These are phyloP conservation scores for Uloborus diversus DNA, from an alignment of 1,140 invertebrate species.

Conservation along the genomic window DNA sequence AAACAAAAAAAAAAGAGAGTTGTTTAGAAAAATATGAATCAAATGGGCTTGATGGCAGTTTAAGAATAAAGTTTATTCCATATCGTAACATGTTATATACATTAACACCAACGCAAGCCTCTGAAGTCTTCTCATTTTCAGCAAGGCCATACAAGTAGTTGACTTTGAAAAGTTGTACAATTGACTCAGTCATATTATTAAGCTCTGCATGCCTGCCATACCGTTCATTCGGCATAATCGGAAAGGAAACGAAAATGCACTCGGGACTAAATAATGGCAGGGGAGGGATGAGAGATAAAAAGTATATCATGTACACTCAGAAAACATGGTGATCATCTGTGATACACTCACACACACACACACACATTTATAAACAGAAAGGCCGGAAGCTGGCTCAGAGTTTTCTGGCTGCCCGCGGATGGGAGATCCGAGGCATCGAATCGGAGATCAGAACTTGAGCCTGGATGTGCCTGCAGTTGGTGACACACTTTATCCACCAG, in stretches of 20 bases:
- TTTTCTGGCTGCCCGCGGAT: not conserved
- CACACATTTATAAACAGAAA: conserved; percentile 3
- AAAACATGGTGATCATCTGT: not conserved
- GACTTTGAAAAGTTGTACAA: conserved; percentile 47
- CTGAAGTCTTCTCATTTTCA: not conserved
- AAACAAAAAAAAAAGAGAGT: not conserved
- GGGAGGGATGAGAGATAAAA: conserved; percentile 17
- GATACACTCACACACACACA: not conserved
- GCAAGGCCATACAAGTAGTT: conserved; percentile 50
- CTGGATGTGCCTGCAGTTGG: not conserved
- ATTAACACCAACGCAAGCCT: not conserved
- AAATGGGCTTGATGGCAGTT: conserved; percentile 14
- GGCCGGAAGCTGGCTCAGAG: not conserved
- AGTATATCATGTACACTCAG: not conserved
- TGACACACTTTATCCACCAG: not conserved
- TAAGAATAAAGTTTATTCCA: not conserved
- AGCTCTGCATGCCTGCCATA: conserved; percentile 54
- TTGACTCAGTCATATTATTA: conserved; percentile 37
- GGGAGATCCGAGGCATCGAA: not conserved
- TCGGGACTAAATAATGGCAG: conserved; percentile 8
- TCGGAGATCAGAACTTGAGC: not conserved
- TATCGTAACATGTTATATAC: conserved; percentile 18
- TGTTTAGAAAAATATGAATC: conserved; percentile 45
- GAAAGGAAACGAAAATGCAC: conserved; percentile 14
- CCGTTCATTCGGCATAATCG: conserved; percentile 7